Percentiles rank a stretch among this genome's conserved stretches.
Conservation (phyloP, 1,140 invertebrate genomes). For the Formica selysi region DNA sequence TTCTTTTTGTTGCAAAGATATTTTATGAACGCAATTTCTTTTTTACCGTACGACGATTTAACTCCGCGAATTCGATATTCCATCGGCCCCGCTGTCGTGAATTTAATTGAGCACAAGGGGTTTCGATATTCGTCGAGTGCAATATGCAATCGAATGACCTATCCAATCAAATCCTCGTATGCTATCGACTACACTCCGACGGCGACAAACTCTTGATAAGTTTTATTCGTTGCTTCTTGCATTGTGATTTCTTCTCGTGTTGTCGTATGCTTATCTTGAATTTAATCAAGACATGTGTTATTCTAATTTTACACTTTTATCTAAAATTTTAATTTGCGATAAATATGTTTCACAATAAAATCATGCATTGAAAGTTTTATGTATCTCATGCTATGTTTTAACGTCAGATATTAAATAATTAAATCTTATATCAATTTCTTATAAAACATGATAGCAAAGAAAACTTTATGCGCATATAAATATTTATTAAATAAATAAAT, state of each 20-base stretch:
- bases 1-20: slow-evolving; percentile 11
- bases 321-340: neutral
- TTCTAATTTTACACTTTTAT: neutral
- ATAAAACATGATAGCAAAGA: neutral
- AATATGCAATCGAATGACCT: slow-evolving; percentile 71
- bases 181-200: slow-evolving; percentile 53
- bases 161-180: slow-evolving; percentile 69
- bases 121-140: slow-evolving; percentile 72
- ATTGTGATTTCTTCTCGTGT: slow-evolving; percentile 19
- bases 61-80: slow-evolving; percentile 67
- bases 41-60: slow-evolving; percentile 48
- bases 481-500: neutral
- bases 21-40: slow-evolving; percentile 40
- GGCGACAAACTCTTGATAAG: slow-evolving; percentile 69
- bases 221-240: slow-evolving; percentile 63
- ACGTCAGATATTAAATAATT: too few species aligned
- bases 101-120: slow-evolving; percentile 75
- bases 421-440: neutral
- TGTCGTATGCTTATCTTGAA: slow-evolving; percentile 3
- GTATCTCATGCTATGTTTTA: too few species aligned
- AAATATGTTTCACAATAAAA: neutral
- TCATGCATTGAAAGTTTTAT: too few species aligned
- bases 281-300: neutral
- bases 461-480: neutral
- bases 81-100: slow-evolving; percentile 51